Evolutionary conservation across 2,797 vertebrate genomes (phyloP), one percentile per base, ranked within the genome.

Genomic region (Graptemys geographica): DNA sequence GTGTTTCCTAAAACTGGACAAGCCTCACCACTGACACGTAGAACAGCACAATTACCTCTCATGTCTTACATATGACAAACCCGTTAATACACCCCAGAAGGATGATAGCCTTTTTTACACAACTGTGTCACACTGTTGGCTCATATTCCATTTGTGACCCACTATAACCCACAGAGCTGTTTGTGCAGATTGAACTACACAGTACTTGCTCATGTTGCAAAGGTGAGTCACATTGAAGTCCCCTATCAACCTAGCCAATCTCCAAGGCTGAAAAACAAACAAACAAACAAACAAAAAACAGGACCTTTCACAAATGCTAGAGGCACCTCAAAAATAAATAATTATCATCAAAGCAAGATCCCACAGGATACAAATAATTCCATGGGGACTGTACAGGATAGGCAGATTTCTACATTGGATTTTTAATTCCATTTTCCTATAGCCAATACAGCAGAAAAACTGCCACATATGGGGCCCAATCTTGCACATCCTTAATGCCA

Each of bases 131-230:
- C n/a, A 6, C 19, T 72, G n/a, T 72, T 41, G 19, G 65, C n/a
- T 69, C n/a, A 3, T 11, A n/a, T 69, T 69, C n/a, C 65, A 21
- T 23, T 69, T 37, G 65, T 69, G 65, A 41, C 18, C 33, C 62
- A 69, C 18, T 69, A 19, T 69, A n/a, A 69, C 4, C 51, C 55
- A 31, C 12, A 55, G 41, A 1, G 19, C 19, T 2, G 15, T 57
- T 57, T 78, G 4, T 55, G 79, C 0, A 0, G 12, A 44, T 41
- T 0, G 0, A 49, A 78, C 55, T 74, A 79, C 83, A 87, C 83
- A 87, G 55, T 19, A 53, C 31, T 69, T 74, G 28, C 62, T 83
- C 56, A 59, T 55, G 74, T 87, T 3, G 0, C 33, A 74, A 52
- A 33, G 21, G 59, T 33, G n/a, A 72, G 65, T 65, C 62, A 65